Percentiles rank a stretch among this genome's conserved stretches.
phyloP scores from a whole-genome alignment of 2,888 invertebrate species.

The Idaea straminata region DNA sequence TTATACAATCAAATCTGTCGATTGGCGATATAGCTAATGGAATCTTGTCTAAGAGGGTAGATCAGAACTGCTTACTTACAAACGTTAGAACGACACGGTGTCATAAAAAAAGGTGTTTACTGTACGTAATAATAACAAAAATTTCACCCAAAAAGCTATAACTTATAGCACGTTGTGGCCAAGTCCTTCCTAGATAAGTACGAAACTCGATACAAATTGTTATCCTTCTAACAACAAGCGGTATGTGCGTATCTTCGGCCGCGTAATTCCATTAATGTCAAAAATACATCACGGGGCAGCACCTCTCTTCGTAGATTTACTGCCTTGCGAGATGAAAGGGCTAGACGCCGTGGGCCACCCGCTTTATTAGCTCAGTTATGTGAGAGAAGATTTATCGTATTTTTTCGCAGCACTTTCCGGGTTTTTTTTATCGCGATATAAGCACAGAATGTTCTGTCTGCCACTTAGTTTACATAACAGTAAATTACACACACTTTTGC shows the following conservation, averaged over 20 bases:
- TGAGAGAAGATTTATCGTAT: conserved; percentile 51
- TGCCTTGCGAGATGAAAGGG: conserved; percentile 58
- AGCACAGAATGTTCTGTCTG: not conserved
- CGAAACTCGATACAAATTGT: conserved; percentile 45
- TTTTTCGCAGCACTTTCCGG: conserved; percentile 32
- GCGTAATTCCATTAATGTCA: conserved; percentile 68
- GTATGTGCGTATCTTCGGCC: conserved; percentile 46
- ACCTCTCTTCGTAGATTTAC: conserved; percentile 54
- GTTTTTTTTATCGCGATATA: conserved; percentile 26
- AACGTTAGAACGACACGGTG: too few species aligned
- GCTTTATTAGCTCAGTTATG: conserved; percentile 60
- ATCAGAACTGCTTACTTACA: too few species aligned
- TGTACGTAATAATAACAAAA: not conserved
- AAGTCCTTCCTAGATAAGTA: conserved; percentile 19
- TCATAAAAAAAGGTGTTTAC: too few species aligned
- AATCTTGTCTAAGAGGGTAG: too few species aligned
- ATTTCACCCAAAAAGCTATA: conserved; percentile 7
- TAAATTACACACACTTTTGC: not conserved
- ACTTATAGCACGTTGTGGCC: not conserved
- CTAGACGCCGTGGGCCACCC: conserved; percentile 50
- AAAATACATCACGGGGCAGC: conserved; percentile 56
- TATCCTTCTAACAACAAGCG: conserved; percentile 47
- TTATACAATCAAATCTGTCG: too few species aligned
- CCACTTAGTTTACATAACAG: not conserved
- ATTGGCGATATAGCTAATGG: too few species aligned